Conservation (phyloP, 2,113 vertebrate species). For the Eulemur rufifrons region DNA sequence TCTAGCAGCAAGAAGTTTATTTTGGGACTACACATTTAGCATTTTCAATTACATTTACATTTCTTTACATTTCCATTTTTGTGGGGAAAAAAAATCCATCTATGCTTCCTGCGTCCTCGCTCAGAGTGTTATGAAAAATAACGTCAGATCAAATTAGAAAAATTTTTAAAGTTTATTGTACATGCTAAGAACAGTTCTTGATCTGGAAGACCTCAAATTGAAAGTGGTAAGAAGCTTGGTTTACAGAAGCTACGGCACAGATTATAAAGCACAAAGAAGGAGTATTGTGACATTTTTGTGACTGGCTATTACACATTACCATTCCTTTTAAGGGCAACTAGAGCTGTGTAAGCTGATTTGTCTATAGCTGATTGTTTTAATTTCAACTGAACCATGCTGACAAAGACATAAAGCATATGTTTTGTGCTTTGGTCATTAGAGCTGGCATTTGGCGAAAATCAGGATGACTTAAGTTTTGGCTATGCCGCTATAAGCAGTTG, state of each 20-base stretch:
- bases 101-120: not conserved
- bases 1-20: not conserved
- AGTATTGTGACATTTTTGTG: not conserved
- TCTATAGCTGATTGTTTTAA: not conserved
- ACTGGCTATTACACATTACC: not conserved
- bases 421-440: not conserved
- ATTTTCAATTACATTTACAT: not conserved
- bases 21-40: not conserved
- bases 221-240: not conserved
- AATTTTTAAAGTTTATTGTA: not conserved
- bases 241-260: not conserved
- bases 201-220: not conserved
- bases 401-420: not conserved
- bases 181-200: not conserved
- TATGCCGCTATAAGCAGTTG: not conserved
- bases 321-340: not conserved
- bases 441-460: not conserved
- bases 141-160: not conserved
- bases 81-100: not conserved
- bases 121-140: not conserved
- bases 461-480: not conserved
- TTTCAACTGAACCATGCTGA: not conserved
- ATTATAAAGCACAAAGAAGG: not conserved
- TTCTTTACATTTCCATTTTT: not conserved
- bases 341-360: not conserved